Evolutionary conservation across 1,140 invertebrate species (phyloP).

Genomic region (Bombus pascuorum): DNA sequence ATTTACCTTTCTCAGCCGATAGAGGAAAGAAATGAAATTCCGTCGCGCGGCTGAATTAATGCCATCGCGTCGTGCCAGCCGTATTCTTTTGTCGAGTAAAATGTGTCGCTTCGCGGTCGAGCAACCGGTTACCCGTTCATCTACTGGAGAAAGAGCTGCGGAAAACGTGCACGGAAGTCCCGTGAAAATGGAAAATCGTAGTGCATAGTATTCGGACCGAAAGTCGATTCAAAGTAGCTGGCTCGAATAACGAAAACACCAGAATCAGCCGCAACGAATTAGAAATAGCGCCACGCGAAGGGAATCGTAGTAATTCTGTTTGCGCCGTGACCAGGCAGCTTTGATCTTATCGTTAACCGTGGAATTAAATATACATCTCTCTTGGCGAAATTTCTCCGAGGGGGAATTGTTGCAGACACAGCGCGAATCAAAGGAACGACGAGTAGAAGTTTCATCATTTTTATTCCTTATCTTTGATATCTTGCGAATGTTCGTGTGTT

Average conservation of each 20-base stretch:
- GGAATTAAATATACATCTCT: too few relatives aligned
- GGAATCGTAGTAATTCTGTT: not conserved
- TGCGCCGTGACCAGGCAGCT: not conserved
- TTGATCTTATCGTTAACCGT: too few relatives aligned
- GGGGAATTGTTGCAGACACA: too few relatives aligned
- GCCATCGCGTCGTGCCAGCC: not conserved
- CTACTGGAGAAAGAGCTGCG: not conserved
- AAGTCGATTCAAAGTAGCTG: not conserved
- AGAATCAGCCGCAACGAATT: not conserved
- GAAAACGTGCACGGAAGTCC: not conserved
- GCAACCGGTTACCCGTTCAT: not conserved
- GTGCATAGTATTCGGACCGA: too few relatives aligned
- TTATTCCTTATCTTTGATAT: too few relatives aligned
- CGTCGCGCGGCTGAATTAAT: slow-evolving; percentile 17
- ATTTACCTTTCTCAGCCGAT: slow-evolving; percentile 16
- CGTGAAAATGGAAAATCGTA: not conserved
- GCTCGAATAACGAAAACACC: slow-evolving; percentile 7
- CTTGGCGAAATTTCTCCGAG: too few relatives aligned
- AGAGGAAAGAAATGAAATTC: slow-evolving; percentile 33
- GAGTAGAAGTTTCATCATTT: too few relatives aligned
- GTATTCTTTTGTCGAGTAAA: not conserved
- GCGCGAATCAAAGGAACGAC: too few relatives aligned
- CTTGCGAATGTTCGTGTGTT: too few relatives aligned
- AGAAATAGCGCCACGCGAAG: not conserved
- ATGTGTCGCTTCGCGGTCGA: not conserved